Evolutionary conservation across 2,797 vertebrate genomes (phyloP), one percentile per base, ranked within the genome.

Genomic region (Cetoscarus ocellatus): DNA sequence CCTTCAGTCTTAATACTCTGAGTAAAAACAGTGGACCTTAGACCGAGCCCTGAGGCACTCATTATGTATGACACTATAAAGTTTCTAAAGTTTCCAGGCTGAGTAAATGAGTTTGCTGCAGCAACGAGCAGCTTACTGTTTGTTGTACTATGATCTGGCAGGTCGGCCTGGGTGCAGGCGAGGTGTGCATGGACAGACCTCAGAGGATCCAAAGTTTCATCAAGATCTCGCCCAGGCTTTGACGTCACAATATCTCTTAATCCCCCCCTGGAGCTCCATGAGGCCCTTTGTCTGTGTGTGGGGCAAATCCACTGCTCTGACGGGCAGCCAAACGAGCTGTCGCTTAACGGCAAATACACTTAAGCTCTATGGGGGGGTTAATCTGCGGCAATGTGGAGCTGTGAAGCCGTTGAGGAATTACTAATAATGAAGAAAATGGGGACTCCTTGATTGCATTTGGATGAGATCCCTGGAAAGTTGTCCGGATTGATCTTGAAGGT

Each of bases 231-330:
- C 8, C 55, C 9, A 35, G 19, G 38, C 14, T 70, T 53, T 73
- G 73, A 80, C 65, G 49, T 81, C 62, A 77, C 11, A 51, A 18
- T 3, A 9, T 19, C 17, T 13, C 15, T 27, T 89, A 89, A 91
- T 86, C 87, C 61, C 0, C 27, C 15, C 76, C 62, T 11, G 7
- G 3, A 13, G 19, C 15, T n/a, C 27, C 27, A 27, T 27, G 27
- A 27, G 52, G 34, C 15, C 40, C 50, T 18, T 39, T 7, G 27
- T 51, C 52, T 57, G 60, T 45, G 7, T 15, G 9, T 17, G 35
- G 38, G 7, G 55, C 0, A 10, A 34, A 64, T 43, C 51, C 42
- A 8, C 34, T 52, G 7, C 8, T 13, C 60, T 65, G 45, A 51
- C 45, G 43, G 12, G 59, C 15, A 53, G 15, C 1, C 3, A 17